Base-by-base conservation (phyloP, 2,113 vertebrate species). In the Hucho hucho region DNA sequence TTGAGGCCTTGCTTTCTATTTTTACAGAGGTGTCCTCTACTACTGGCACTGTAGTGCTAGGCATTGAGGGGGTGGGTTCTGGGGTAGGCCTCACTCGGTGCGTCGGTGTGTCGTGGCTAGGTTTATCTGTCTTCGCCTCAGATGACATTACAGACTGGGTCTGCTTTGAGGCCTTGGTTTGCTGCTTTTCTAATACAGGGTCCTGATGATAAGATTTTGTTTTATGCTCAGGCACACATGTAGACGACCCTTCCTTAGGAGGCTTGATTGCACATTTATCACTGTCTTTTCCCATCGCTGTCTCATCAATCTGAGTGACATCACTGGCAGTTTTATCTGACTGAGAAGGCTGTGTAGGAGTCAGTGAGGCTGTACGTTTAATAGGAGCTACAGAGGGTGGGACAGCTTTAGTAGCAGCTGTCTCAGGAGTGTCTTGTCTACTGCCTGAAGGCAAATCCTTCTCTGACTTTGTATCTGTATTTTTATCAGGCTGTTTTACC, bases 21-120 rank as follows among this genome's bases (percentile, higher is more conserved):
- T 43, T 43, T 11, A 43, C 7, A 43, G 37, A 64, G 70, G 74
- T 58, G 68, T 24, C 74, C 61, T 18, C n/a, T 20, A 77, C 73
- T 14, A 5, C 49, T n/a, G 67, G 22, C 25, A 67, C 74, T 7
- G 47, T 47, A 46, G 58, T 43, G 72, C 61, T 80, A 61, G 78
- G 70, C 25, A 79, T 72, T 26, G 77, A 61, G 13, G 70, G 74
- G 70, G 72, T 43, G 47, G 77, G 16, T 24, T 78, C 72, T 6
- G 22, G 14, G 14, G 26, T 18, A 63, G 24, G 74, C 79, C 43
- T 69, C 83, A 85, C 75, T 82, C 81, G 70, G 76, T 61, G 80
- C 78, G 85, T 7, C 9, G 69, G 79, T 89, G 89, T 89, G 74
- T 89, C 87, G 89, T 86, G 69, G 0, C 9, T 22, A 53, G 77